Conservation (phyloP, 2,797 vertebrate genomes). For the Takifugu rubripes region DNA sequence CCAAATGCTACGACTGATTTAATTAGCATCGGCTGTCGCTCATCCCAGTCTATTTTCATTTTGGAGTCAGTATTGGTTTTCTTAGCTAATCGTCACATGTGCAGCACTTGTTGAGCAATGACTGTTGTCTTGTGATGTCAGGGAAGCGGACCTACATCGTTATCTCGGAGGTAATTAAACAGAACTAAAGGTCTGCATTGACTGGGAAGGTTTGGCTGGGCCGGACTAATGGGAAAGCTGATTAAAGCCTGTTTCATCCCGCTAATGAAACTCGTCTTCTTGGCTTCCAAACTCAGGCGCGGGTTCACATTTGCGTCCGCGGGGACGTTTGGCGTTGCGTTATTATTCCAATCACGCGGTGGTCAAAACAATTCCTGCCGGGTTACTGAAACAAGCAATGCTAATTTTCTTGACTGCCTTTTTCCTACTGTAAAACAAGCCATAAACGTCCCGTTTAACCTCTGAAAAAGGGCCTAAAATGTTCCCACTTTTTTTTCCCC, state of each 20-base stretch:
- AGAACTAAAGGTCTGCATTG: conserved; percentile 69
- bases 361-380: conserved; percentile 22
- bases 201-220: conserved; percentile 58
- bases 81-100: conserved; percentile 26
- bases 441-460: no score
- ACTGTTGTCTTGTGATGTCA: conserved; percentile 65
- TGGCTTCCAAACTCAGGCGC: conserved; percentile 38
- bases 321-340: conserved; percentile 19
- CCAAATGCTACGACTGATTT: conserved; percentile 9
- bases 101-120: conserved; percentile 51
- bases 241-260: conserved; percentile 72
- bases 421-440: background rate
- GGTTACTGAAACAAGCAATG: conserved; percentile 11
- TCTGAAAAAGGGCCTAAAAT: no score
- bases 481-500: no score
- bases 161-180: conserved; percentile 72
- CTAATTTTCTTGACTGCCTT: conserved; percentile 4
- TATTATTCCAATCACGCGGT: conserved; percentile 35
- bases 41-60: conserved; percentile 4
- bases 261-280: conserved; percentile 66
- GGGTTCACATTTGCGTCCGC: conserved; percentile 44
- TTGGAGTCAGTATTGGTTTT: conserved; percentile 12
- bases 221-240: conserved; percentile 69
- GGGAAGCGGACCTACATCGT: conserved; percentile 54
- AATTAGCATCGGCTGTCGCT: conserved; percentile 5